Base-by-base conservation (phyloP, 2,797 vertebrate genomes). In the Poecilia wingei region DNA sequence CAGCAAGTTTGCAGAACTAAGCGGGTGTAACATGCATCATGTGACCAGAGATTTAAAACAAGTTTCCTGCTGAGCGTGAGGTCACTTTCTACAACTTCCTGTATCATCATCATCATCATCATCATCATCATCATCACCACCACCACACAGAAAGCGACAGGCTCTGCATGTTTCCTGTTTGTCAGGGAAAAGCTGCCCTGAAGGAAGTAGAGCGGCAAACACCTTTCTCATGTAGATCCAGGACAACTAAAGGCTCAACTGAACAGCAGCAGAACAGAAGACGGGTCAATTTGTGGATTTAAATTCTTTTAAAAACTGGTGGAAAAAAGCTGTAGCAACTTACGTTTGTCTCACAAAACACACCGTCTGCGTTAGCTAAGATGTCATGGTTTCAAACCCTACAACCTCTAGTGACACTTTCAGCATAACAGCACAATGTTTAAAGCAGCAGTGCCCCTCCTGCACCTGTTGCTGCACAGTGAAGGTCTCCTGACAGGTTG, bases 41-140 rank as follows among this genome's bases (percentile, higher is more conserved):
- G 87, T 92, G 93, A 93, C 79, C 22, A 43, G 78, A 87, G 76
- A 91, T 82, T 92, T 69, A 3, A 74, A 87, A 64, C 75, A 28
- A 36, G 78, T 70, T 82, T 72, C 78, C 20, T 41, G 25, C 4
- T 14, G 41, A 70, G 68, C 0, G 7, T 61, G 59, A 61, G 59
- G 59, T 61, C 59, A 61, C 31, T 61, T 61, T 61, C 14, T 61
- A 61, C 28, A 33, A 33, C 59, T 61, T 61, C 59, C 31, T 33
- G 59, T 31, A 61, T 33, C 28, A 4, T n/a, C 53, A 45, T 51
- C 18, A 55, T 9, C 20, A 12, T n/a, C 25, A 31, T 31, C 31
- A 31, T 31, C 31, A 45, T 51, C 18, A 55, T 9, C 20, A 12
- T n/a, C 25, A 31, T 31, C 31, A 31, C 1, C 31, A 12, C 12